A percentile compares a stretch with the other conserved stretches of the same genome.
These are phyloP conservation scores for Clarias platycephalus DNA, from an alignment of 2,797 vertebrate genomes.

Conservation along the genomic window DNA sequence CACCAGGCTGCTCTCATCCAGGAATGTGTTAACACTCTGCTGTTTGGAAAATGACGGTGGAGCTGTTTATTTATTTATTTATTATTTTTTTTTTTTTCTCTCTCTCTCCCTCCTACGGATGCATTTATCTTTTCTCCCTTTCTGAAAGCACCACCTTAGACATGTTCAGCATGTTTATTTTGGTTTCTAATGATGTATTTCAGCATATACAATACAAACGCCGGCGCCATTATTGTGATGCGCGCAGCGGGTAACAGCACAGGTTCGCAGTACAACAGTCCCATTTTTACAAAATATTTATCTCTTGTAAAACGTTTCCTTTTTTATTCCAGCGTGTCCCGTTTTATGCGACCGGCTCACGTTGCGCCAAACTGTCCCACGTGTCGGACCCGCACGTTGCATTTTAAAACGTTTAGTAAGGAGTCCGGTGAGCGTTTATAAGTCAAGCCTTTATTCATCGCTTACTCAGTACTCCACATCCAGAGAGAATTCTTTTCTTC, in stretches of 20 bases:
- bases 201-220: constrained; percentile 20
- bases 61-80: background rate
- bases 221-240: constrained; percentile 29
- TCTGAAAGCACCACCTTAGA: background rate
- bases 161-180: constrained; percentile 38
- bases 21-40: background rate
- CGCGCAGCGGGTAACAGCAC: constrained; percentile 16
- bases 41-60: background rate
- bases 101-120: background rate
- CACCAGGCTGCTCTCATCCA: background rate
- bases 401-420: background rate
- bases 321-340: background rate
- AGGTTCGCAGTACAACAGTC: constrained; percentile 16
- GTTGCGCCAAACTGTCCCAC: background rate
- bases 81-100: background rate
- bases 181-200: constrained; percentile 19
- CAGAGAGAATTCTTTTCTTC: no score
- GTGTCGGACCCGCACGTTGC: background rate
- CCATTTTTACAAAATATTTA: constrained; percentile 30
- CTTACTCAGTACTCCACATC: no score
- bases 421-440: no score
- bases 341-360: background rate
- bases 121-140: constrained; percentile 14
- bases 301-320: background rate
- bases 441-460: no score